phyloP scores from a whole-genome alignment of 2,888 invertebrate genomes.

The Helicoverpa assulta region DNA sequence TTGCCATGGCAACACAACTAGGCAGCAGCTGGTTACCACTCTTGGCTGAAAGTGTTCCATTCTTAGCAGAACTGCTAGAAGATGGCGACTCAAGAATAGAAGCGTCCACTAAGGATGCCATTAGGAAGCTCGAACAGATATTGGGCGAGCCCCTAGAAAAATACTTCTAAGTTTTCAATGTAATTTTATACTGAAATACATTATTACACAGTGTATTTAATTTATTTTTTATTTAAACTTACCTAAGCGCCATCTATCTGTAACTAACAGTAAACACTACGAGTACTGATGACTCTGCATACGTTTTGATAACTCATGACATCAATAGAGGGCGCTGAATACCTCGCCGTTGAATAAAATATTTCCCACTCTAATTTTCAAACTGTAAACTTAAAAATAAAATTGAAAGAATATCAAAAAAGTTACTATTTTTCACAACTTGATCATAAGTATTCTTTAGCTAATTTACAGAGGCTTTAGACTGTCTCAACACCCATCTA shows the following conservation, averaged over 20 bases:
- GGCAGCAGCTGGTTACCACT: constrained; percentile 97
- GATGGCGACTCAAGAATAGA: constrained; percentile 96
- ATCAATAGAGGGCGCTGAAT: constrained; percentile 28
- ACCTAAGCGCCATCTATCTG: constrained; percentile 20
- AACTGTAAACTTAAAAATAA: no score
- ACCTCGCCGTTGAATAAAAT: not conserved
- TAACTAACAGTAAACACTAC: not conserved
- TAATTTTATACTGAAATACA: not conserved
- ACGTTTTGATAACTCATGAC: not conserved
- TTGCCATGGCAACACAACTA: constrained; percentile 95
- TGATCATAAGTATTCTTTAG: no score
- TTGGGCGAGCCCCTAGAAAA: constrained; percentile 97
- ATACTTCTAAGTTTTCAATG: constrained; percentile 91
- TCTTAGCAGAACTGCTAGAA: constrained; percentile 97
- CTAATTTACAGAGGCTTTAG: no score
- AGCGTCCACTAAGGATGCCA: constrained; percentile 93
- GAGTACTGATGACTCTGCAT: not conserved
- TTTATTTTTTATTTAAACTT: no score
- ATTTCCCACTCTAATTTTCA: not conserved
- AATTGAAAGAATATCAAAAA: no score
- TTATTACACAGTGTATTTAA: not conserved
- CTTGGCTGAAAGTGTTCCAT: constrained; percentile 97
- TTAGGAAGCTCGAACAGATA: constrained; percentile 95
- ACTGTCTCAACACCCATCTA: no score
- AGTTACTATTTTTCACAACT: no score